Evolutionary conservation across 2,113 vertebrate genomes (phyloP).

Genomic region (Spermophilus dauricus): DNA sequence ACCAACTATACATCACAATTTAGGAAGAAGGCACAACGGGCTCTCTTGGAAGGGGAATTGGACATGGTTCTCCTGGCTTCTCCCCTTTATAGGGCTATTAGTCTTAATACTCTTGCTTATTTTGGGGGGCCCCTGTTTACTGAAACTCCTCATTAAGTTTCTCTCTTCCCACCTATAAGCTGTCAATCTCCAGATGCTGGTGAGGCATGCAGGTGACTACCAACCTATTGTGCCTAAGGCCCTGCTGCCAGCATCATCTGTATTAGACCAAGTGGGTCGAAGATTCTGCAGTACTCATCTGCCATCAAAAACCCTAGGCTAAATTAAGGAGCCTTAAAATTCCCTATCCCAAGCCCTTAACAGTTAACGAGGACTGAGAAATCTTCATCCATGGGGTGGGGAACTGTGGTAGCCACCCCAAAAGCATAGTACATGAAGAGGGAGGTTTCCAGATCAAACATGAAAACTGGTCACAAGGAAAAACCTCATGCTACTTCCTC

Average conservation of each 20-base stretch:
- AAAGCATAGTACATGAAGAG: neutral
- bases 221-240: neutral
- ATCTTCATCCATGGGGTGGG: neutral
- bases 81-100: neutral
- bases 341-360: neutral
- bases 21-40: neutral
- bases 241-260: neutral
- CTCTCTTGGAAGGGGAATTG: neutral
- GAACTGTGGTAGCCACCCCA: too few relatives aligned
- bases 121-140: neutral
- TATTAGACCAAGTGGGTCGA: neutral
- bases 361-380: neutral
- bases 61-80: neutral
- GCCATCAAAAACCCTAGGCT: neutral
- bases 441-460: neutral
- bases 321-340: neutral
- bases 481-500: neutral
- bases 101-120: neutral
- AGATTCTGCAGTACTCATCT: neutral
- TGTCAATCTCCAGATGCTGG: neutral
- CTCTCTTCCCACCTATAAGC: neutral
- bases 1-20: neutral
- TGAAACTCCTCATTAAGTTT: neutral
- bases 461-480: too few relatives aligned
- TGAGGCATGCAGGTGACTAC: neutral